Conservation (phyloP, 1,140 invertebrate genomes). For the Hyphantria cunea region DNA sequence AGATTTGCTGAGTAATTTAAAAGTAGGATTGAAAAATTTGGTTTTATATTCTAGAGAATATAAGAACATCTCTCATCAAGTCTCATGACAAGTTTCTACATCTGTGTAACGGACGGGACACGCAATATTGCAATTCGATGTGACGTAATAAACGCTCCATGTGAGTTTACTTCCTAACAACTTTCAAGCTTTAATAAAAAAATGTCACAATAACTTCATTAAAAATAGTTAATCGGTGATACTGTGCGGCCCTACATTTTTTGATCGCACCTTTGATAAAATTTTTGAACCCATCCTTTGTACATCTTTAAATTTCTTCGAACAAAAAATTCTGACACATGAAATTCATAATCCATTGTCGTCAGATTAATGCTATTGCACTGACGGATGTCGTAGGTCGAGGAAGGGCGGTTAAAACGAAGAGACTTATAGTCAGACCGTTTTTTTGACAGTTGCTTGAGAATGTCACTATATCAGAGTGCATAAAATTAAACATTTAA, state of each 20-base stretch:
- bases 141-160: constrained; percentile 49
- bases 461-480: too few species aligned
- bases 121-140: constrained; percentile 45
- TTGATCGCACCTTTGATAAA: constrained; percentile 5
- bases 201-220: too few species aligned
- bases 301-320: constrained; percentile 4
- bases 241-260: constrained; percentile 50
- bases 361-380: constrained; percentile 67
- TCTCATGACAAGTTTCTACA: too few species aligned
- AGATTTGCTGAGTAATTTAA: too few species aligned
- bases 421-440: constrained; percentile 35
- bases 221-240: background rate
- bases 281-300: too few species aligned
- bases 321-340: constrained; percentile 36
- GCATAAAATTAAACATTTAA: too few species aligned
- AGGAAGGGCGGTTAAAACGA: constrained; percentile 34
- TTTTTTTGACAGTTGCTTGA: constrained; percentile 10
- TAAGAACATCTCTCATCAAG: too few species aligned
- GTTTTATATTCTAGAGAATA: too few species aligned
- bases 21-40: too few species aligned
- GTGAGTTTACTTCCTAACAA: constrained; percentile 18
- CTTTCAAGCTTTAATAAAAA: constrained; percentile 1
- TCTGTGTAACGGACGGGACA: background rate
- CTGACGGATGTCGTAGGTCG: constrained; percentile 53
- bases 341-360: constrained; percentile 39